phyloP scores from a whole-genome alignment of 2,888 invertebrate genomes.

The Anoplius nigerrimus region DNA sequence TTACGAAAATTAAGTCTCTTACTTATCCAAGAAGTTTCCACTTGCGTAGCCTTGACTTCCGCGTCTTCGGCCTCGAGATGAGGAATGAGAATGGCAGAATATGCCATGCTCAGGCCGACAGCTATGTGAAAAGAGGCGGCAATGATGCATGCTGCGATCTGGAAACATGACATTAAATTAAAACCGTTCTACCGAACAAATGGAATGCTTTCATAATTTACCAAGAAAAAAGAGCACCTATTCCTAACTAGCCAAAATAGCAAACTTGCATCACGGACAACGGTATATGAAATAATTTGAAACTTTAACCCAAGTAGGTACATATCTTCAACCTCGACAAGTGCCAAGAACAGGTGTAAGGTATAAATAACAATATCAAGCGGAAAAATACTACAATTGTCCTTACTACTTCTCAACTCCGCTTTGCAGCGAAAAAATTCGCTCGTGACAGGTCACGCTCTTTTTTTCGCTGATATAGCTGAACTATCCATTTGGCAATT shows the following conservation, averaged over 20 bases:
- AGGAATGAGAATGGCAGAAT: slow-evolving; percentile 78
- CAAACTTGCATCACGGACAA: no score
- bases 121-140: slow-evolving; percentile 79
- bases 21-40: slow-evolving; percentile 78
- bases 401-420: no score
- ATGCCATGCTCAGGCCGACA: slow-evolving; percentile 79
- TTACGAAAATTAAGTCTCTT: slow-evolving; percentile 30
- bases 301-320: no score
- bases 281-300: no score
- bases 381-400: no score
- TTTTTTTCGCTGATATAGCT: no score
- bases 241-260: no score
- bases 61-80: slow-evolving; percentile 72
- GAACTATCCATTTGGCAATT: no score
- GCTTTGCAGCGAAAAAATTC: neutral
- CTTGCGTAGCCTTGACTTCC: slow-evolving; percentile 65
- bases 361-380: no score
- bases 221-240: neutral
- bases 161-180: neutral
- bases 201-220: neutral
- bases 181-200: neutral
- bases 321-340: neutral
- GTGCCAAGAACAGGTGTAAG: no score
- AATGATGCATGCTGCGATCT: slow-evolving; percentile 77
- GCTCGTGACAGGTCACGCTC: neutral